These are phyloP conservation scores for Festucalex cinctus DNA, from an alignment of 2,113 vertebrate genomes.

Conservation along the genomic window DNA sequence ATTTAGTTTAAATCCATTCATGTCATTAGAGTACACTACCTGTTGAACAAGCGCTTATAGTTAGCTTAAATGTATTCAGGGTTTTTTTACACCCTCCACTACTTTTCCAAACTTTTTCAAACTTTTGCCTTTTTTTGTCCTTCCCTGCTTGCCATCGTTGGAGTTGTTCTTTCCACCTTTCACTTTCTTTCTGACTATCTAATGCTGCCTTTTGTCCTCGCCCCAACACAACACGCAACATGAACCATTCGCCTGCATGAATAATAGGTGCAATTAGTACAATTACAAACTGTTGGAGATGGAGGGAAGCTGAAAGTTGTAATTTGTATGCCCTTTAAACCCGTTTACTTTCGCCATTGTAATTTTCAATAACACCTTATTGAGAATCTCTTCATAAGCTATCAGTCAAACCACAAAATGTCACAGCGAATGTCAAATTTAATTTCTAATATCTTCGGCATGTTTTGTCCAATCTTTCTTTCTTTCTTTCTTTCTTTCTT, in stretches of 20 bases:
- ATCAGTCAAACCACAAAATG: background rate
- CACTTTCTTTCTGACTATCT: background rate
- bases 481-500: no score
- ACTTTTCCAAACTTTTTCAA: background rate
- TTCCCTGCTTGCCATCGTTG: background rate
- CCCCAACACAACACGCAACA: background rate
- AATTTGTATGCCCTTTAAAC: background rate
- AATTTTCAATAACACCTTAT: background rate
- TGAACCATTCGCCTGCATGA: background rate
- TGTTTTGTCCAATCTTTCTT: background rate
- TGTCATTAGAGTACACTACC: no score
- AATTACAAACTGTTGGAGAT: slow-evolving; percentile 1
- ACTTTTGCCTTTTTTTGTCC: background rate
- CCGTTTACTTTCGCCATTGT: background rate
- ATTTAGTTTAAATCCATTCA: no score
- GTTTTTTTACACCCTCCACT: background rate
- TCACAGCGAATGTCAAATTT: background rate
- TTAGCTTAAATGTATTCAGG: background rate
- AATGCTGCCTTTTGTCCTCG: background rate
- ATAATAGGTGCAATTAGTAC: slow-evolving; percentile 1
- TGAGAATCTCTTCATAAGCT: background rate
- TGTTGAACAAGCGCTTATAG: no score
- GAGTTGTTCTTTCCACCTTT: background rate
- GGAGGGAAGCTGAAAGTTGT: background rate
- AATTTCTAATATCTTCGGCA: background rate